Base-by-base conservation (phyloP, 2,888 invertebrate genomes). In the Tanaodytes sp. region DNA sequence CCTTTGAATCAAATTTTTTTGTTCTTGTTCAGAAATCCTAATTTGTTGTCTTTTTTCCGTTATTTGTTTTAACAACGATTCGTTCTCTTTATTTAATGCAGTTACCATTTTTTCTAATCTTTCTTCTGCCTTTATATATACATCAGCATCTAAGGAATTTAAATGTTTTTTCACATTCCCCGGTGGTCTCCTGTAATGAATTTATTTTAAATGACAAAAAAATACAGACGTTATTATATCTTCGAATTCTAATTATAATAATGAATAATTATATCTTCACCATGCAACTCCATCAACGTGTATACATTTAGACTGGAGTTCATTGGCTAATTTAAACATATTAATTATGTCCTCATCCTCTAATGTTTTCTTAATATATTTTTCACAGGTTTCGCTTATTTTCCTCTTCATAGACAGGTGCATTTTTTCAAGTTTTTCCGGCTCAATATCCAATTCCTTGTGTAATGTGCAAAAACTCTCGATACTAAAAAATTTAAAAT, bases 101-200 rank as follows among this genome's bases (percentile, higher is more conserved):
- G 5, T 3, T 3, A 61, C 4, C n/a, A 16, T 20, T 8, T 3
- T 12, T 37, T 52, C 15, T 14, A 61, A n/a, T 15, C 12, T 11
- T 37, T 37, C 11, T 11, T 30, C 52, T 36, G 36, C 37, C 31
- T 45, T 6, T 11, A 15, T 31, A 20, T 52, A 61, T 27, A 39
- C 6, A 39, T 43, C 20, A 23, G 42, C 42, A 37, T 61, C 23
- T 14, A 61, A 20, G 16, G 61, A 45, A n/a, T 19, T 36, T 39
- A 61, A 14, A 12, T 61, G 52, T 16, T 48, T 9, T 3, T 52
- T 39, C 14, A 52, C 61, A 15, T 61, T 14, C 8, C 61, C 52
- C 6, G 61, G 39, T 19, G 61, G 61, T 20, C 61, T 18, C 61
- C 61, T 61, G 12, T 6, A 61, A 45, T 37, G n/a, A 12, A 30